Evolutionary conservation across 2,888 invertebrate genomes (phyloP).

Genomic region (Tachina grossa): DNA sequence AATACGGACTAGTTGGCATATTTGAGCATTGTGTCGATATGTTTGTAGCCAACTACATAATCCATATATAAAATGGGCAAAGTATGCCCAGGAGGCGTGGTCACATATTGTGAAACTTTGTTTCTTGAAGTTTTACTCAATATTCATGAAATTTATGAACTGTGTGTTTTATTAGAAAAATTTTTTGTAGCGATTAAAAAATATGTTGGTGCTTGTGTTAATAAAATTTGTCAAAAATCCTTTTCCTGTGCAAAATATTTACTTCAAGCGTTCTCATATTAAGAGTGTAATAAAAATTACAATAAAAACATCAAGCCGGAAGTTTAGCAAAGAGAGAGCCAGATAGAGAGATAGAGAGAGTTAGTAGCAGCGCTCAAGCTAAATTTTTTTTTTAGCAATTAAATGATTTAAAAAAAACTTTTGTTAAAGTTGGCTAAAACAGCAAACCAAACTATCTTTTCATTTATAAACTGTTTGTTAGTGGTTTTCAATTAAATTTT

Average conservation of each 20-base stretch:
- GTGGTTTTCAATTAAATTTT: constrained; percentile 44
- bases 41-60: too few relatives aligned
- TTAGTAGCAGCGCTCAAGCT: constrained; percentile 10
- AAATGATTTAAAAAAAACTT: constrained; percentile 24
- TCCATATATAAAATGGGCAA: too few relatives aligned
- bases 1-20: too few relatives aligned
- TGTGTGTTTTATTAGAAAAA: neutral
- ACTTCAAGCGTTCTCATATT: constrained; percentile 6
- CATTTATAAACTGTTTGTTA: constrained; percentile 32
- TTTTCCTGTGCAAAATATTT: constrained; percentile 40
- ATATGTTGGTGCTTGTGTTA: constrained; percentile 16
- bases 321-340: neutral
- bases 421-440: constrained; percentile 3
- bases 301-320: constrained; percentile 30
- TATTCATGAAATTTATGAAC: constrained; percentile 22
- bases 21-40: too few relatives aligned
- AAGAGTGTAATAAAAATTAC: constrained; percentile 43
- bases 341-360: neutral
- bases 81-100: too few relatives aligned
- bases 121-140: too few relatives aligned
- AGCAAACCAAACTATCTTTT: constrained; percentile 19
- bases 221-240: neutral
- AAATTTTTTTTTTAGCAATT: constrained; percentile 30
- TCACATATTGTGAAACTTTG: too few relatives aligned
- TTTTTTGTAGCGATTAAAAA: neutral